Evolutionary conservation across 2,113 vertebrate species (phyloP).

Genomic region (Rhadina sibilatrix): DNA sequence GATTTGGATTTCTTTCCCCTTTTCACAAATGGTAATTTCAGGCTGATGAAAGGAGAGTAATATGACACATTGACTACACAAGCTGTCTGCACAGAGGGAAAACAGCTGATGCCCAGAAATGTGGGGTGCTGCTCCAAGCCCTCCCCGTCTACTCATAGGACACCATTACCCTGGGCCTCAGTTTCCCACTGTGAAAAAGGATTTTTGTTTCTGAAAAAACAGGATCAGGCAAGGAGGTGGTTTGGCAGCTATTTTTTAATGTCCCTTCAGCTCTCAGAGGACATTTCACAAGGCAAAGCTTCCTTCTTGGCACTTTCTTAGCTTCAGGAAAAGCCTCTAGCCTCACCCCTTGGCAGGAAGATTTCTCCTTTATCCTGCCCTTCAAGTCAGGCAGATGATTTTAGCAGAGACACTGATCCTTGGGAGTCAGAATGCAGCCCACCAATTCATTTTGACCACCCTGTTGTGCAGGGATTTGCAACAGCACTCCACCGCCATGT

Average conservation of each 20-base stretch:
- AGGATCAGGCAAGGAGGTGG: not conserved
- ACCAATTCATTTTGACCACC: not conserved
- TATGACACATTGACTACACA: not conserved
- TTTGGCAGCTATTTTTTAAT: not conserved
- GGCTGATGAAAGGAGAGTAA: not conserved
- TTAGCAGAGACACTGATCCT: not conserved
- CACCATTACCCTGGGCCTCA: not conserved
- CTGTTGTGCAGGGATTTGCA: not conserved
- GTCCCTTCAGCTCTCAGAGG: not conserved
- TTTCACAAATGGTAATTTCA: slow-evolving; percentile 31
- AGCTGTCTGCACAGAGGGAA: not conserved
- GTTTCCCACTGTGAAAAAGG: not conserved
- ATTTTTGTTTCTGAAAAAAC: not conserved
- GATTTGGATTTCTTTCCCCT: not conserved
- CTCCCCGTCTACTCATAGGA: not conserved
- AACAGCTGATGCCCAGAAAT: not conserved
- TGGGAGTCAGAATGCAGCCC: not conserved
- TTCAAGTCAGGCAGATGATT: not conserved
- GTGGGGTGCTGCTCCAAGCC: not conserved
- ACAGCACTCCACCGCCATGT: not conserved
- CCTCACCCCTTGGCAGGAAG: slow-evolving; percentile 13
- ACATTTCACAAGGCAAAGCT: slow-evolving; percentile 23
- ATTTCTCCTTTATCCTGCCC: slow-evolving; percentile 8
- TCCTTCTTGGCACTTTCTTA: not conserved
- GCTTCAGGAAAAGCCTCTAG: not conserved